Evolutionary conservation across 2,113 vertebrate species (phyloP), one percentile per base, ranked within the genome.

Genomic region (Suncus etruscus): DNA sequence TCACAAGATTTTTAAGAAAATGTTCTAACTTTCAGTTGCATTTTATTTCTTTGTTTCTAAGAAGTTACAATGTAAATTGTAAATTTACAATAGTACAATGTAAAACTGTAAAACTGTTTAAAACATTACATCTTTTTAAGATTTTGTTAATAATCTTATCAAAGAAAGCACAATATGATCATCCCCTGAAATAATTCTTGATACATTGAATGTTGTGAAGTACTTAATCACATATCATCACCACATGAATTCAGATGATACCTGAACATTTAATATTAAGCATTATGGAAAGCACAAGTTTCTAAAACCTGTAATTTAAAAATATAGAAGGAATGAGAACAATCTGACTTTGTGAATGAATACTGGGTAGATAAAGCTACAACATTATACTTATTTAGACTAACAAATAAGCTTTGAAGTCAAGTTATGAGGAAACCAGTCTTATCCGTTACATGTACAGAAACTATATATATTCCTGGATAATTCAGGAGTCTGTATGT

Each of bases 251-350:
- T 96, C 93, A 95, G 50, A 95, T 90, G 66, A 82, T 89, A 94
- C 90, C 94, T 92, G 78, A 94, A 96, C 76, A 83, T 92, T 83
- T 92, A 89, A 91, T 90, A 73, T 75, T 93, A 94, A 51, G 89
- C 27, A 84, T 78, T 63, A 86, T 51, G n/a, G 18, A 58, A 39
- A 87, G 86, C 89, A 89, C 2, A 92, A 20, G 22, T 78, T 39
- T 94, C 92, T 91, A 90, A 84, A 95, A 89, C 54, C 85, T 83
- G 89, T 32, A 86, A 86, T 92, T 94, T 87, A 80, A 92, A 95
- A 93, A 95, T 88, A 95, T 66, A 94, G 96, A 95, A 94, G 85
- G 66, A 92, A 86, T 94, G 83, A 89, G 14, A 95, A n/a, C 45
- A 94, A 92, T 86, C 86, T 96, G 88, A 32, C 22, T 93, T 96